Conservation (phyloP, 1,140 invertebrate genomes). For the Anadara kagoshimensis region DNA sequence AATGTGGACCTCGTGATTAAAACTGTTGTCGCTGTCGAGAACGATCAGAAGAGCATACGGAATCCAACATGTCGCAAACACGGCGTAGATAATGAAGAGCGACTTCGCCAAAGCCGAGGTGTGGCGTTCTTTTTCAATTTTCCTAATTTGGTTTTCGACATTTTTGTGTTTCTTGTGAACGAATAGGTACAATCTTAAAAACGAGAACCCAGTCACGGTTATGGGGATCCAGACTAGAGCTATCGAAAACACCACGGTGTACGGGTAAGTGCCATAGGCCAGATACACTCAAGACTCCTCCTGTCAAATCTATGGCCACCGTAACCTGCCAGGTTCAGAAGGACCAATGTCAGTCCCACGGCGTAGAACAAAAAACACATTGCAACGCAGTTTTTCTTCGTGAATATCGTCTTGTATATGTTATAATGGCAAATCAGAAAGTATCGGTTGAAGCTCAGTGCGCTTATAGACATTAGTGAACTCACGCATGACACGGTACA, state of each 20-base stretch:
- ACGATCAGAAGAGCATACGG: slow-evolving; percentile 47
- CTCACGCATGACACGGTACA: slow-evolving; percentile 61
- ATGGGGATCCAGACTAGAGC: slow-evolving; percentile 57
- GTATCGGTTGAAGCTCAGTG: slow-evolving; percentile 61
- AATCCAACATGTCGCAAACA: slow-evolving; percentile 49
- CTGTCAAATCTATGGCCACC: slow-evolving; percentile 59
- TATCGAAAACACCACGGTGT: slow-evolving; percentile 57
- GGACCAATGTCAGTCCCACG: slow-evolving; percentile 44
- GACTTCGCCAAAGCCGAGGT: slow-evolving; percentile 34
- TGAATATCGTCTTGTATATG: slow-evolving; percentile 56
- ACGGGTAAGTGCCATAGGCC: slow-evolving; percentile 59
- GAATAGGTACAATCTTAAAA: slow-evolving; percentile 49
- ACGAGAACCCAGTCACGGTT: slow-evolving; percentile 47
- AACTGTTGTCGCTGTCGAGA: slow-evolving; percentile 35
- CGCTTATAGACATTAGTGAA: slow-evolving; percentile 58
- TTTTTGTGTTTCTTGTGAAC: slow-evolving; percentile 32
- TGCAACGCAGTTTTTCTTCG: slow-evolving; percentile 40
- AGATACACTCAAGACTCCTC: slow-evolving; percentile 60
- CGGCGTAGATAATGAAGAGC: slow-evolving; percentile 49
- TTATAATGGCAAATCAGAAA: slow-evolving; percentile 56
- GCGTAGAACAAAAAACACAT: slow-evolving; percentile 48
- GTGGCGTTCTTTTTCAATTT: neutral
- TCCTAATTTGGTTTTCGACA: neutral
- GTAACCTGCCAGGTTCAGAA: slow-evolving; percentile 50
- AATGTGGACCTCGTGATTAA: slow-evolving; percentile 36